Base-by-base conservation (phyloP, 2,888 invertebrate genomes). In the Micropterix aruncella region DNA sequence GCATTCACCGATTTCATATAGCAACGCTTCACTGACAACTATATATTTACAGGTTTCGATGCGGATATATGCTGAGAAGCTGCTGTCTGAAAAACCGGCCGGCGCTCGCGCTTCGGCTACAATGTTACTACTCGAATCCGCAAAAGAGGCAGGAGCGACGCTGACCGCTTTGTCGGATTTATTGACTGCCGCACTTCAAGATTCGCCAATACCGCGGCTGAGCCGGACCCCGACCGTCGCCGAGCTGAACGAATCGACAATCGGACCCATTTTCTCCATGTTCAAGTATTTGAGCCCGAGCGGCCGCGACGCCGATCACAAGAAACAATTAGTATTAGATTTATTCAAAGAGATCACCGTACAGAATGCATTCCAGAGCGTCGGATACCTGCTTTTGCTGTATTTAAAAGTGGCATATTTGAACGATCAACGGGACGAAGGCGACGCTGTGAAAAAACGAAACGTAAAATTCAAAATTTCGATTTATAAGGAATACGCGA, bases 401-500 rank as follows among this genome's bases (percentile, higher is more conserved):
- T 95, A 90, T 65, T 71, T 92, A 51, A 92, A 90, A 76, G 86
- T 85, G 48, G 61, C 62, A 44, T 68, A 62, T 72, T 85, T 75
- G 70, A 69, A 57, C 53, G 77, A 70, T 50, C 65, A 57, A 18
- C 62, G 63, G 18, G 59, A 62, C 2, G 66, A 70, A 54, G 60
- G 63, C 52, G 76, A 69, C 60, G 68, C 54, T 50, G 71, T 49
- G 52, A 77, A 65, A 67, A 73, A 65, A 52, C 69, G 72, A 57
- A 65, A 74, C 53, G 71, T 78, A 51, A 78, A 79, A 54, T 86
- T 89, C 52, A 91, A 90, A 70, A 79, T 87, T 54, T 79, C 80
- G 52, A 77, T 90, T 43, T 96, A 96, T 65, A 87, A 81, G 65
- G 88, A 91, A 58, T 86, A 92, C 61, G 92, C 93, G 66, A 80